These are phyloP conservation scores for Brachylomia viminalis DNA, from an alignment of 2,888 invertebrate genomes.

Conservation along the genomic window DNA sequence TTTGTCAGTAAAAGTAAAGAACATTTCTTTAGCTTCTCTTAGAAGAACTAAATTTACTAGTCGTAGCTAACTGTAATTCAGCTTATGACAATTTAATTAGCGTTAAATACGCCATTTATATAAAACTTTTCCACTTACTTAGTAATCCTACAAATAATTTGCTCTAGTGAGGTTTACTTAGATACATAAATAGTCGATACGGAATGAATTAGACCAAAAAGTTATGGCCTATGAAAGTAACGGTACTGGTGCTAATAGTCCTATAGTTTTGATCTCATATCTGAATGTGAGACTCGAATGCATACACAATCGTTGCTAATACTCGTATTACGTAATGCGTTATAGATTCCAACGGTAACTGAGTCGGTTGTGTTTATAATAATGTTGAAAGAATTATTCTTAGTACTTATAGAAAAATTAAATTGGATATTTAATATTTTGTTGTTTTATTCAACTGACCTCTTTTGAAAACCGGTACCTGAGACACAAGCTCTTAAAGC, in stretches of 20 bases:
- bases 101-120: slow-evolving; percentile 47
- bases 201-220: slow-evolving; percentile 86
- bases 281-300: slow-evolving; percentile 82
- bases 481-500: background rate
- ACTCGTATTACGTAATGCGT: slow-evolving; percentile 67
- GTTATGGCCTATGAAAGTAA: slow-evolving; percentile 89
- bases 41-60: slow-evolving; percentile 60
- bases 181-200: slow-evolving; percentile 63
- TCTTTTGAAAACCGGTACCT: background rate
- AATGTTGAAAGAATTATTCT: slow-evolving; percentile 86
- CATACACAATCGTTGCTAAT: slow-evolving; percentile 79
- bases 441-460: slow-evolving; percentile 66
- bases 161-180: slow-evolving; percentile 63
- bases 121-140: slow-evolving; percentile 50
- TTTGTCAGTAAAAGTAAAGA: slow-evolving; percentile 30
- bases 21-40: slow-evolving; percentile 44
- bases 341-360: slow-evolving; percentile 81
- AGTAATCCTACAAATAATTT: slow-evolving; percentile 55
- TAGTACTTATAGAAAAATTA: slow-evolving; percentile 89
- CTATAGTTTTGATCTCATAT: slow-evolving; percentile 89
- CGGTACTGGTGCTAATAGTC: slow-evolving; percentile 90
- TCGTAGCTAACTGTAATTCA: slow-evolving; percentile 59
- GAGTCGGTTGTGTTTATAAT: slow-evolving; percentile 87
- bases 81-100: slow-evolving; percentile 51
- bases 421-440: slow-evolving; percentile 80